A percentile compares a stretch with the other conserved stretches of the same genome.
phyloP scores from a whole-genome alignment of 1,140 invertebrate species.

The Drosophila ogumai region DNA sequence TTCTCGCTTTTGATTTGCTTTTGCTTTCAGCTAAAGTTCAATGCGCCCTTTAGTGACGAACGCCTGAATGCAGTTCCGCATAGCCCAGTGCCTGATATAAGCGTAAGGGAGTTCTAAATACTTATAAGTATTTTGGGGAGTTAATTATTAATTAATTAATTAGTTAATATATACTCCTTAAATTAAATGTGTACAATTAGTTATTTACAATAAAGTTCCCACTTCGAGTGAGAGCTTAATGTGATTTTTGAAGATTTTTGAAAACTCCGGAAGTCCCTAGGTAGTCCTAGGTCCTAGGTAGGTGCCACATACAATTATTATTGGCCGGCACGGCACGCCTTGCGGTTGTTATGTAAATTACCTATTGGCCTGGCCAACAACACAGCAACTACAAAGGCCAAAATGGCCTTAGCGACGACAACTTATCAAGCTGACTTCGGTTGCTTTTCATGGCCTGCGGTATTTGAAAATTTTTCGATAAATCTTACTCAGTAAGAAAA shows the following conservation, averaged over 20 bases:
- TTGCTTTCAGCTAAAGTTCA: constrained; percentile 65
- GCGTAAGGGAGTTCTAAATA: neutral
- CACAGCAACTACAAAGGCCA: constrained; percentile 17
- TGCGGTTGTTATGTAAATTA: constrained; percentile 72
- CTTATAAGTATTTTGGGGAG: too few species aligned
- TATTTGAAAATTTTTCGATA: constrained; percentile 59
- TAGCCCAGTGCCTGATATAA: constrained; percentile 36
- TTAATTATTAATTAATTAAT: too few species aligned
- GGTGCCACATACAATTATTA: constrained; percentile 54
- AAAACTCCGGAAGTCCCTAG: constrained; percentile 13
- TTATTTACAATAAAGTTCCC: neutral
- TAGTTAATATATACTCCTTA: neutral
- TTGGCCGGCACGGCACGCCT: constrained; percentile 52
- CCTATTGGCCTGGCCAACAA: constrained; percentile 52
- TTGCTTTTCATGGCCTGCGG: constrained; percentile 49
- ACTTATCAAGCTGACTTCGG: constrained; percentile 55
- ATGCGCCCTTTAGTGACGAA: constrained; percentile 59
- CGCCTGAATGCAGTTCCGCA: constrained; percentile 59
- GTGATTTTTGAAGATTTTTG: neutral
- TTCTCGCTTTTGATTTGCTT: constrained; percentile 26
- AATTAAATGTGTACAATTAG: neutral
- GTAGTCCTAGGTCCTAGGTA: neutral
- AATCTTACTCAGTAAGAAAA: constrained; percentile 50
- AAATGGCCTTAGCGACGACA: constrained; percentile 46
- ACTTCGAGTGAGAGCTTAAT: neutral